These are phyloP conservation scores for Branchinecta lynchi DNA, from an alignment of 1,140 invertebrate species.

Conservation along the genomic window DNA sequence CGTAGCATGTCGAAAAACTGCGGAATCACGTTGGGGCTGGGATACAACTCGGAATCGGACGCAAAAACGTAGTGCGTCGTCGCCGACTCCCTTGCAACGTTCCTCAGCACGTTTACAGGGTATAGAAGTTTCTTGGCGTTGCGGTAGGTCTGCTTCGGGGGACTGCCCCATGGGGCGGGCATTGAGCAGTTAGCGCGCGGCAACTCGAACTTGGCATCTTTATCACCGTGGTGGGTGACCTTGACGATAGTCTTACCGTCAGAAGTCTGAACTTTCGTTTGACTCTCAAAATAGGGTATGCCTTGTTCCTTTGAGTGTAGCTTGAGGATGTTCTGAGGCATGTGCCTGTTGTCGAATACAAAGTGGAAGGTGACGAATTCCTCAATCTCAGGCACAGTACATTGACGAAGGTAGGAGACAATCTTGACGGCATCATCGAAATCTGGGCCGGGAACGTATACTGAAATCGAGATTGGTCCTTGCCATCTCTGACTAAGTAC, in stretches of 20 bases:
- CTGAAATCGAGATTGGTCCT: constrained; percentile 53
- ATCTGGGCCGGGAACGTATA: constrained; percentile 57
- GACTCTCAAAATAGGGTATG: not conserved
- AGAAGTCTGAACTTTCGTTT: constrained; percentile 1
- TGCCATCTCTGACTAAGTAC: constrained; percentile 54
- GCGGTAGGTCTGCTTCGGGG: constrained; percentile 43
- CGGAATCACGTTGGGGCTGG: constrained; percentile 54
- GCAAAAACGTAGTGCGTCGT: constrained; percentile 66
- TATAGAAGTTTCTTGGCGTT: constrained; percentile 60
- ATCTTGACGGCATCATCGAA: constrained; percentile 45
- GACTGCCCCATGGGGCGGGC: constrained; percentile 48
- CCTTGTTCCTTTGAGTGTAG: constrained; percentile 20
- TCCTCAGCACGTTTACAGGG: constrained; percentile 72
- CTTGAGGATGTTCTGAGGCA: constrained; percentile 42
- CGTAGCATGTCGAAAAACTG: constrained; percentile 68
- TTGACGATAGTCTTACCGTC: constrained; percentile 11
- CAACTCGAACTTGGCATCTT: constrained; percentile 13
- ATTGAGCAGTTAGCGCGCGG: constrained; percentile 48
- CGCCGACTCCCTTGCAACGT: constrained; percentile 63
- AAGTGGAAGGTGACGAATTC: constrained; percentile 67
- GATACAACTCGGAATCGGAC: constrained; percentile 75
- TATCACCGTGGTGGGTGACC: not conserved
- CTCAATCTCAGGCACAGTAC: constrained; percentile 45
- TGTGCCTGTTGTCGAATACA: constrained; percentile 67
- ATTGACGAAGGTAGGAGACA: constrained; percentile 50